Evolutionary conservation across 1,140 invertebrate species (phyloP), one percentile per base, ranked within the genome.

Genomic region (Dreissena rostriformis): DNA sequence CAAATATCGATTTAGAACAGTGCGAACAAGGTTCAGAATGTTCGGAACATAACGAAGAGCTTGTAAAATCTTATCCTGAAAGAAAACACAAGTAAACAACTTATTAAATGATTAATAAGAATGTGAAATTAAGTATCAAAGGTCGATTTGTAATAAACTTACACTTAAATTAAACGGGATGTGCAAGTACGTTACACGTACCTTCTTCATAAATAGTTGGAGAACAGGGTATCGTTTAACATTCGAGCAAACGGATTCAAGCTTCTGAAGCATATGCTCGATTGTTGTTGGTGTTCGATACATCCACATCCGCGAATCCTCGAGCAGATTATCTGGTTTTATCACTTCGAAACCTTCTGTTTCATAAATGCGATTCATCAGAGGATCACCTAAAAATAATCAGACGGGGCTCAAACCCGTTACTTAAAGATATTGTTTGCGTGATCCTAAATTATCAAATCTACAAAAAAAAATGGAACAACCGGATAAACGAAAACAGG

Each of bases 1-100:
- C 22, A 87, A 84, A 72, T 85, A 89, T 72, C 86, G 82, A 65
- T 87, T 78, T 28, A 89, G 85, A 72, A 91, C 65, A 8, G 84
- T 65, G 55, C 73, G 80, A 66, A 90, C 90, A 12, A 90, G 84
- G 17, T 66, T 75, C n/a, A 91, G 15, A 61, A 91, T 91, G 68
- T 84, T 87, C 11, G 91, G 91, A 71, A 91, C 67, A 68, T 83
- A 86, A 22, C 86, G 82, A 28, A 91, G 57, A 14, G 87, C 87
- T 78, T 88, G 68, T 17, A 92, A 66, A 51, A 87, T 67, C 17
- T 86, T 86, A n/a, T 89, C 85, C 91, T 92, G 67, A 51, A 83
- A 86, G 22, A 24, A 76, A 24, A 8, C 8, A 7, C 2, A 63
- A n/a, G 19, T n/a, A 63, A 63, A 63, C 2, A 2, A 63, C 24